A percentile compares a stretch with the other conserved stretches of the same genome.
Evolutionary conservation across 2,113 vertebrate genomes (phyloP).

Genomic region (Dicentrarchus labrax): DNA sequence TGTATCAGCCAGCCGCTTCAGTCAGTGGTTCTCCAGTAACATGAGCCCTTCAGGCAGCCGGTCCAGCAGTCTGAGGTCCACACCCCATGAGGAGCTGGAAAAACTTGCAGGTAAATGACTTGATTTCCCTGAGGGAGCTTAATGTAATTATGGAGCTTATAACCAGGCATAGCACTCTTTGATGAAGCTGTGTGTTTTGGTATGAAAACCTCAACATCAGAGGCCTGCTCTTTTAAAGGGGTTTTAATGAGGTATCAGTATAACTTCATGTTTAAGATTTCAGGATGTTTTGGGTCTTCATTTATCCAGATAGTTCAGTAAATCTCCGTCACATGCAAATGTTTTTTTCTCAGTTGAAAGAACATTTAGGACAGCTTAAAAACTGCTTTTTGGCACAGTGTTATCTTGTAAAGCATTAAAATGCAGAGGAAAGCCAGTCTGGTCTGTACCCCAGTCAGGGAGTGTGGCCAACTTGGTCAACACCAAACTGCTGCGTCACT

Average conservation of each 20-base stretch:
- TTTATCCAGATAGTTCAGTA: neutral
- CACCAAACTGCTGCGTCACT: neutral
- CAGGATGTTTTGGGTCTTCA: neutral
- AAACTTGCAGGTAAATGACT: slow-evolving; percentile 91
- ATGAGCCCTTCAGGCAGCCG: slow-evolving; percentile 93
- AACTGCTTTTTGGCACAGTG: too few relatives aligned
- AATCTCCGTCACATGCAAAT: neutral
- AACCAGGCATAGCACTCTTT: neutral
- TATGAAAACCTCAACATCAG: neutral
- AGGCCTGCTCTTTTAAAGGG: neutral
- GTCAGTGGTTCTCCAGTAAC: slow-evolving; percentile 95
- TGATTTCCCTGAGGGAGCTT: neutral
- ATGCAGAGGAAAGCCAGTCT: neutral
- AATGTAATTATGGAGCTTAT: neutral
- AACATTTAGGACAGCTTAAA: too few relatives aligned
- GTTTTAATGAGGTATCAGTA: neutral
- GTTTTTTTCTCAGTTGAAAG: too few relatives aligned
- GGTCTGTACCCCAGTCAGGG: neutral
- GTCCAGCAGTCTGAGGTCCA: slow-evolving; percentile 96
- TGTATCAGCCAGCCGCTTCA: slow-evolving; percentile 93
- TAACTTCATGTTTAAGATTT: neutral
- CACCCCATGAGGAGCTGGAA: slow-evolving; percentile 96
- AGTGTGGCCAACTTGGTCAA: neutral
- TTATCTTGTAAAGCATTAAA: neutral
- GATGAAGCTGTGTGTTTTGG: slow-evolving; percentile 1